Evolutionary conservation across 2,113 vertebrate species (phyloP).

Genomic region (Heterocephalus glaber): DNA sequence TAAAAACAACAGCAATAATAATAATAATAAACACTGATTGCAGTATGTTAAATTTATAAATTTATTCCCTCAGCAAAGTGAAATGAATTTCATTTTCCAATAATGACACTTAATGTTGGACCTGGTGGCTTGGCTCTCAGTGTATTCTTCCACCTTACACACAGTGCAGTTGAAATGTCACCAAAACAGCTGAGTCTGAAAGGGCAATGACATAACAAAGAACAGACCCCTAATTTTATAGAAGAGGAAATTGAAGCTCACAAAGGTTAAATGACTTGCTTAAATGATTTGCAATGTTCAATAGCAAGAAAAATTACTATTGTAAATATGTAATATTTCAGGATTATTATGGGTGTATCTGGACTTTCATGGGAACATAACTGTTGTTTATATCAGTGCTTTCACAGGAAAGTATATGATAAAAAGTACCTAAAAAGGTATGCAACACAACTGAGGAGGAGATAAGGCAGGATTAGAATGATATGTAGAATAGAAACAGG

Average conservation of each 20-base stretch:
- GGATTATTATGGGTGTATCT: constrained; percentile 24
- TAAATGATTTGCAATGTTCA: constrained; percentile 51
- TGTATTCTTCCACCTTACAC: neutral
- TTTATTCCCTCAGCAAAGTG: neutral
- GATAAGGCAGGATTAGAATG: neutral
- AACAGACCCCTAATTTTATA: constrained; percentile 43
- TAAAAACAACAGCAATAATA: neutral
- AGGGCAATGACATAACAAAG: neutral
- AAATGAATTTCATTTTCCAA: neutral
- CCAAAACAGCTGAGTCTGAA: neutral
- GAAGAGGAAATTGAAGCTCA: constrained; percentile 56
- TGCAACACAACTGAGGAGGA: neutral
- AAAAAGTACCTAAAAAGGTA: neutral
- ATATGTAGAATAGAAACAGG: neutral
- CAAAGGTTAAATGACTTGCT: constrained; percentile 64
- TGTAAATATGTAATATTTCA: constrained; percentile 54
- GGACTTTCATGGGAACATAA: neutral
- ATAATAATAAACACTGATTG: neutral
- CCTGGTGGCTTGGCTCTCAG: neutral
- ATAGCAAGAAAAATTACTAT: constrained; percentile 42
- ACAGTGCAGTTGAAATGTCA: neutral
- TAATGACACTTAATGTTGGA: neutral
- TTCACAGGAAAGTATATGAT: neutral
- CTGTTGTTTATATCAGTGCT: constrained; percentile 2
- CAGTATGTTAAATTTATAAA: neutral